Percentiles rank a stretch among this genome's conserved stretches.
phyloP scores from a whole-genome alignment of 2,797 vertebrate genomes.

The Oryzias dopingdopingensis region DNA sequence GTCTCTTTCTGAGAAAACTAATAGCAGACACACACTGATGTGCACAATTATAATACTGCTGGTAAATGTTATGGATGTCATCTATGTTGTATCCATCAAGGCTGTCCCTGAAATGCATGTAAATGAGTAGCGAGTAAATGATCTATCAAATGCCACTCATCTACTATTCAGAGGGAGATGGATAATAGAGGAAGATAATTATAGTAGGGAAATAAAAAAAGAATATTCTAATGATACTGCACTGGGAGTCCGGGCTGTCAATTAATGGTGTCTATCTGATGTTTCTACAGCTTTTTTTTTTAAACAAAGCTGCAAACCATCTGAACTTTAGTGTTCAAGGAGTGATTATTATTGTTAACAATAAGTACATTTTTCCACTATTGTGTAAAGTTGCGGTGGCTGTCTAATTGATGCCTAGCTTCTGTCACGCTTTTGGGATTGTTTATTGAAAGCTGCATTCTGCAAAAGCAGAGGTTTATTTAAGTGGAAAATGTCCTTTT shows the following conservation, averaged over 20 bases:
- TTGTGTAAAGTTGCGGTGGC: slow-evolving; percentile 44
- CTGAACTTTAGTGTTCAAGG: slow-evolving; percentile 42
- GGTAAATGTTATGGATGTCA: slow-evolving; percentile 42
- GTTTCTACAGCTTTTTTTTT: slow-evolving; percentile 55
- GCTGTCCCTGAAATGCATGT: slow-evolving; percentile 59
- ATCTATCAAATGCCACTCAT: slow-evolving; percentile 73
- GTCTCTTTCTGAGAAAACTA: slow-evolving; percentile 5
- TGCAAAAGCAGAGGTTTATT: slow-evolving; percentile 36
- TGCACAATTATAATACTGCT: slow-evolving; percentile 25
- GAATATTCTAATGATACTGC: slow-evolving; percentile 69
- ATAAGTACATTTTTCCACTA: slow-evolving; percentile 12
- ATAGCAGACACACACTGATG: slow-evolving; percentile 19
- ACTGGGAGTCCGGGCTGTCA: slow-evolving; percentile 59
- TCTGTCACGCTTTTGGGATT: slow-evolving; percentile 48
- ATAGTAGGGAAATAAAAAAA: slow-evolving; percentile 56
- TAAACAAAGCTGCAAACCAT: slow-evolving; percentile 48
- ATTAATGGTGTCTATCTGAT: slow-evolving; percentile 62
- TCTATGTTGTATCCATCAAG: slow-evolving; percentile 48
- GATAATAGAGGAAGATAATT: slow-evolving; percentile 70
- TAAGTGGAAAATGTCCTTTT: slow-evolving; percentile 45
- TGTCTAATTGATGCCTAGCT: slow-evolving; percentile 64
- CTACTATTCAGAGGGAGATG: slow-evolving; percentile 60
- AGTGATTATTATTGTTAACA: slow-evolving; percentile 46
- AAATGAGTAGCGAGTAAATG: slow-evolving; percentile 66
- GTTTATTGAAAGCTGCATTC: slow-evolving; percentile 55